A percentile compares a stretch with the other conserved stretches of the same genome.
Conservation (phyloP, 2,797 vertebrate species). For the Furcifer pardalis region DNA sequence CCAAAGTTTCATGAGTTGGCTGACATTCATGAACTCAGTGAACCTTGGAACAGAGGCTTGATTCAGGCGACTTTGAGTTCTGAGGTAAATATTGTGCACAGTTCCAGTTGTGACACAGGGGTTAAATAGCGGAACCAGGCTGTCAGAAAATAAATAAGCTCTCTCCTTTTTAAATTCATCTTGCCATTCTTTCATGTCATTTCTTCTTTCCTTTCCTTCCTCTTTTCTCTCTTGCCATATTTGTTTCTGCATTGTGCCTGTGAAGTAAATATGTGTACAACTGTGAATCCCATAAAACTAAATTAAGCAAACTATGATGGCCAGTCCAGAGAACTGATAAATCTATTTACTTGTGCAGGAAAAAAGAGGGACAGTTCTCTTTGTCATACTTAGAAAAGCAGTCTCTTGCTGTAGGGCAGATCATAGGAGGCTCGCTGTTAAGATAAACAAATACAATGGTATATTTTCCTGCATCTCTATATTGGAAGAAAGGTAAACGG, state of each 20-base stretch:
- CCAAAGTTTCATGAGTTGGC: slow-evolving; percentile 28
- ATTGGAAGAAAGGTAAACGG: too few species aligned
- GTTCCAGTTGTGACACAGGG: slow-evolving; percentile 13
- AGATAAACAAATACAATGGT: too few species aligned
- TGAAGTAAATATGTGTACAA: background rate
- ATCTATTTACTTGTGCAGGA: too few species aligned
- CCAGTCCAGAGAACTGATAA: too few species aligned
- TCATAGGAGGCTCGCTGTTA: background rate
- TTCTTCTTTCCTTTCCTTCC: background rate
- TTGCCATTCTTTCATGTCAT: background rate
- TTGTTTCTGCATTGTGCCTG: background rate
- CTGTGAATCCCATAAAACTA: background rate
- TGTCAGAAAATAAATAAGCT: slow-evolving; percentile 13
- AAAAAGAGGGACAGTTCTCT: too few species aligned
- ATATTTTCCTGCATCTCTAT: too few species aligned
- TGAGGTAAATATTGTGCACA: slow-evolving; percentile 27
- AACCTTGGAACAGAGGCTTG: slow-evolving; percentile 44
- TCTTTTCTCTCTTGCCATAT: slow-evolving; percentile 18
- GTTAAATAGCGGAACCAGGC: slow-evolving; percentile 27
- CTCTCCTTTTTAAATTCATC: background rate
- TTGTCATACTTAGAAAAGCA: too few species aligned
- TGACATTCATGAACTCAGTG: slow-evolving; percentile 45
- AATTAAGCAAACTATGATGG: background rate
- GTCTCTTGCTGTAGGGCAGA: background rate
- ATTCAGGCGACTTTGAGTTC: slow-evolving; percentile 42